Evolutionary conservation across 2,797 vertebrate genomes (phyloP).

Genomic region (Aplochiton taeniatus): DNA sequence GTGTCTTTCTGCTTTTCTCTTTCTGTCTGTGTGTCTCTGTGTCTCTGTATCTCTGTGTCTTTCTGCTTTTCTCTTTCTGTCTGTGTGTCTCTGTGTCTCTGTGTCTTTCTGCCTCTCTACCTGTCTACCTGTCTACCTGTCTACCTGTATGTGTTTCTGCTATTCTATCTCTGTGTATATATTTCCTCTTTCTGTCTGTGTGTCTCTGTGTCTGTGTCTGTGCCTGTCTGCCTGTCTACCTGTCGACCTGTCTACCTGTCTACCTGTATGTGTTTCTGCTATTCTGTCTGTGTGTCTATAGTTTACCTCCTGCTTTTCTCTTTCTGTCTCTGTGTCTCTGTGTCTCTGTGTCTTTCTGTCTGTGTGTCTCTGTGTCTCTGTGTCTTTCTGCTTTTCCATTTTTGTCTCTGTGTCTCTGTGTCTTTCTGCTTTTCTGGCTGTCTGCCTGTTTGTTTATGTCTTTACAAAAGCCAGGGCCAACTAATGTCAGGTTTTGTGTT

Average conservation of each 20-base stretch:
- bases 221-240: neutral
- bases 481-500: neutral
- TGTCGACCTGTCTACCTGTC: neutral
- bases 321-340: neutral
- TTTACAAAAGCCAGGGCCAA: neutral
- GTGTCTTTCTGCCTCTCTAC: too few relatives aligned
- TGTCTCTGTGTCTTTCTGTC: neutral
- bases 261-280: neutral
- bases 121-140: too few relatives aligned
- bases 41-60: too few relatives aligned
- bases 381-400: neutral
- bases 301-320: too few relatives aligned
- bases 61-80: too few relatives aligned
- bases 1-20: too few relatives aligned
- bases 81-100: too few relatives aligned
- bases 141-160: neutral
- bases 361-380: neutral
- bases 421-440: slow-evolving; percentile 11
- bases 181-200: neutral
- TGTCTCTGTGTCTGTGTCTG: neutral
- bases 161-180: neutral
- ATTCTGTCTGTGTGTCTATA: neutral
- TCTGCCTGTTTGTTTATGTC: neutral
- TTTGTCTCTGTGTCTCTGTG: neutral
- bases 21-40: neutral